Base-by-base conservation (phyloP, 2,113 vertebrate species). In the Peromyscus maniculatus region DNA sequence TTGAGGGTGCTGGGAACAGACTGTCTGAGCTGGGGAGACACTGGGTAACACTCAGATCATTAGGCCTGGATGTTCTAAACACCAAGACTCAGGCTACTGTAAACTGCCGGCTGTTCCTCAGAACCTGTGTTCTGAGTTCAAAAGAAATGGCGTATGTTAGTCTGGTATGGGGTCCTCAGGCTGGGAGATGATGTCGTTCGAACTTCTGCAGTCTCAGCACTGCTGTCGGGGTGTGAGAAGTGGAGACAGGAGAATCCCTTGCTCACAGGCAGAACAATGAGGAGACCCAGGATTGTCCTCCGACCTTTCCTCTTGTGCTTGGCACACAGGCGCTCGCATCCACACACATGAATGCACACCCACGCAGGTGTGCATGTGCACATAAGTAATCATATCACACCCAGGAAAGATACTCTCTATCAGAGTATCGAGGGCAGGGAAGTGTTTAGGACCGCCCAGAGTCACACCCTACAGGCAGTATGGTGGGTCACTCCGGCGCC, bases 61-160 rank as follows among this genome's bases (percentile, higher is more conserved):
- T 36, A 77, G 88, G 77, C 84, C 74, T 43, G 78, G 93, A 59
- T 92, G 71, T 91, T 74, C 72, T 36, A 83, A 88, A 79, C 36
- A 87, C 57, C 43, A 21, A 52, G 28, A 39, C 4, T 57, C 72
- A 79, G 72, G 82, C 15, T 69, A 77, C n/a, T 7, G 57, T 26
- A 22, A 88, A 11, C 9, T 33, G 46, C 43, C 80, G 13, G 13
- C 52, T 55, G 24, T 49, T 87, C 52, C 64, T 92, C 67, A 59
- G 49, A 55, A 36, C n/a, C 33, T 57, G 57, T 33, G 31, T 94
- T 93, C n/a, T 87, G 64, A 83, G 87, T 86, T 92, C 39, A 31
- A 36, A 33, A 55, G 43, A 31, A 15, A 16, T 49, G 67, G 19
- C 11, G 17, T 64, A 39, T 64, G 24, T 84, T 84, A 28, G n/a